Evolutionary conservation across 2,113 vertebrate genomes (phyloP), one percentile per base, ranked within the genome.

Genomic region (Xenopus borealis): DNA sequence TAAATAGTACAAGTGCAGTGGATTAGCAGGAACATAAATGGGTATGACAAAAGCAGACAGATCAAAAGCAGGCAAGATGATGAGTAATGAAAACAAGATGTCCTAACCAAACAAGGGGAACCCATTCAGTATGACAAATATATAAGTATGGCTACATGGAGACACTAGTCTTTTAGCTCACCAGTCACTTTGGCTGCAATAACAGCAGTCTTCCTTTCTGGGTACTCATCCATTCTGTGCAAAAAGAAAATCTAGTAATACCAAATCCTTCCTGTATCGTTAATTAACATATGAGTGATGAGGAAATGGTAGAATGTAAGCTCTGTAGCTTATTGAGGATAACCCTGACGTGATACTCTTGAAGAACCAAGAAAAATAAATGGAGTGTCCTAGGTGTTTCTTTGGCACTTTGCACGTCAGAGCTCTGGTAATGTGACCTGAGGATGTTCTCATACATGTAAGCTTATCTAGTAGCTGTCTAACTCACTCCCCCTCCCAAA

Each of bases 181-280:
- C 86, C 86, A 0, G 69, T 79, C 46, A 84, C 78, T 27, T 55
- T 18, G 20, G 82, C 66, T 23, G 65, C 77, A 9, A 18, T 62
- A 18, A 74, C 8, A 0, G 76, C 71, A 13, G 74, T 3, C 71
- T 80, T 85, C 53, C 74, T 80, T 40, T 67, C 74, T 33, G 66
- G 58, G 0, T 70, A 67, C 14, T 82, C 81, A 0, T 23, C 79
- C 57, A 81, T 74, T 20, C 52, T 74, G 23, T 66, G 52, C 5
- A 72, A 52, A 0, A 50, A 50, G 14, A 50, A 50, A 13, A 50
- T 50, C 2, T 50, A 50, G 11, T 50, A 16, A 10, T 4, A 50
- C 14, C 1, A 10, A n/a, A 4, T n/a, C 2, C 53, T 55, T 55
- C 17, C 17, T 55, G 18, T 18, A 16, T 55, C 14, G 12, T 50